These are phyloP conservation scores for Orthosia incerta DNA, from an alignment of 2,888 invertebrate species.

Conservation along the genomic window DNA sequence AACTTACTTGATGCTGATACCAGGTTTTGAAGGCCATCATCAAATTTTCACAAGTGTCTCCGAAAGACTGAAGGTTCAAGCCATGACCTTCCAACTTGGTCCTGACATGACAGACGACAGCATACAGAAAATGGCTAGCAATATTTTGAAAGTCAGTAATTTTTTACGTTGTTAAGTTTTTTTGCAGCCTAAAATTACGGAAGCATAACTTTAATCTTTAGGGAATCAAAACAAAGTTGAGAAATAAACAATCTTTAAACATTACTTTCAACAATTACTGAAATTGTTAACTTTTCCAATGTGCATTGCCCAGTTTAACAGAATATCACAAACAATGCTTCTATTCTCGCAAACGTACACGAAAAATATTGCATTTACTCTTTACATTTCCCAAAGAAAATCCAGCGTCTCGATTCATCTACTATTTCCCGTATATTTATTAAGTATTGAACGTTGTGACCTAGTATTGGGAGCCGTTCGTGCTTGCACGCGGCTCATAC, in stretches of 20 bases:
- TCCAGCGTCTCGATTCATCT: conserved; percentile 54
- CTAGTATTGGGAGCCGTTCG: conserved; percentile 47
- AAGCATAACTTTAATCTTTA: not conserved
- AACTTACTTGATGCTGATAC: conserved; percentile 74
- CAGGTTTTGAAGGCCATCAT: conserved; percentile 79
- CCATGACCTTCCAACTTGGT: conserved; percentile 73
- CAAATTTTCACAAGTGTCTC: conserved; percentile 66
- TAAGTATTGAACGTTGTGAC: conserved; percentile 61
- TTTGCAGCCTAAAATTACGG: not conserved
- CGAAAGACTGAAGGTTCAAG: conserved; percentile 73
- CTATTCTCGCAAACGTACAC: conserved; percentile 19
- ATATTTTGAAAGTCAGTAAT: conserved; percentile 31
- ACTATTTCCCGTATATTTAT: conserved; percentile 60
- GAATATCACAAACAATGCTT: conserved; percentile 45
- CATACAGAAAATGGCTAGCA: conserved; percentile 72
- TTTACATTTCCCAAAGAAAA: conserved; percentile 50
- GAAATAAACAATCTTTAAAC: conserved; percentile 8
- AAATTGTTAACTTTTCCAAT: conserved; percentile 28
- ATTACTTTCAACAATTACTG: conserved; percentile 17
- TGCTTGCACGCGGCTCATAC: conserved; percentile 45
- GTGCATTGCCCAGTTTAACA: conserved; percentile 45
- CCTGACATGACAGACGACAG: conserved; percentile 72
- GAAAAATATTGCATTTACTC: conserved; percentile 53
- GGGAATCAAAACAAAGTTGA: not conserved
- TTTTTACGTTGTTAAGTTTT: too few relatives aligned